These are phyloP conservation scores for Phrynocephalus forsythii DNA, from an alignment of 2,797 vertebrate genomes.

Conservation along the genomic window DNA sequence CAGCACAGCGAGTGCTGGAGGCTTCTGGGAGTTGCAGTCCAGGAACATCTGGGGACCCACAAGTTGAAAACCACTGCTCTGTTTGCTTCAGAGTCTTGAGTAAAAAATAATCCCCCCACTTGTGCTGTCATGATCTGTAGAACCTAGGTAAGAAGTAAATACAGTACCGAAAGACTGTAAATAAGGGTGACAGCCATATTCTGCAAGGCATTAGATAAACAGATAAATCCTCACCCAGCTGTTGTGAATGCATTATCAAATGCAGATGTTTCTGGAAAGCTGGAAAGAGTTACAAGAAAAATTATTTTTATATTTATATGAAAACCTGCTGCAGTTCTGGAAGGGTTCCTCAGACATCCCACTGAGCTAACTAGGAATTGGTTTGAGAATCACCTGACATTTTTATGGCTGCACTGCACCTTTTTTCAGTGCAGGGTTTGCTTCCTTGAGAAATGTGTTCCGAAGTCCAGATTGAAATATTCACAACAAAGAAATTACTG, in stretches of 20 bases:
- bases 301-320: constrained; percentile 37
- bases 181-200: constrained; percentile 64
- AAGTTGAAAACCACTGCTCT: background rate
- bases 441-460: constrained; percentile 69
- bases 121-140: constrained; percentile 32
- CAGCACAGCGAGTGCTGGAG: too few species aligned
- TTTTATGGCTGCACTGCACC: constrained; percentile 63
- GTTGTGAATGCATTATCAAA: constrained; percentile 65
- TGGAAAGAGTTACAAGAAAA: constrained; percentile 58
- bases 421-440: constrained; percentile 58
- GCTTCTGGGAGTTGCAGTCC: too few species aligned
- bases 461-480: constrained; percentile 61
- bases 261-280: constrained; percentile 70
- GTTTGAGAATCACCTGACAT: constrained; percentile 66
- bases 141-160: constrained; percentile 24
- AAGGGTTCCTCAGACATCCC: constrained; percentile 70
- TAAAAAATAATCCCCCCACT: constrained; percentile 35
- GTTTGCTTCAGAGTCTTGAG: constrained; percentile 28
- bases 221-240: constrained; percentile 64
- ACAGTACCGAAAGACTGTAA: constrained; percentile 46
- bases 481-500: constrained; percentile 52
- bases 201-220: constrained; percentile 68
- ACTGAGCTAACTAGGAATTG: constrained; percentile 63
- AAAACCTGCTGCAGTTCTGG: constrained; percentile 74
- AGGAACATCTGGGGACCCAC: too few species aligned